Conservation (phyloP, 2,888 invertebrate genomes). For the Tethea ocularis region DNA sequence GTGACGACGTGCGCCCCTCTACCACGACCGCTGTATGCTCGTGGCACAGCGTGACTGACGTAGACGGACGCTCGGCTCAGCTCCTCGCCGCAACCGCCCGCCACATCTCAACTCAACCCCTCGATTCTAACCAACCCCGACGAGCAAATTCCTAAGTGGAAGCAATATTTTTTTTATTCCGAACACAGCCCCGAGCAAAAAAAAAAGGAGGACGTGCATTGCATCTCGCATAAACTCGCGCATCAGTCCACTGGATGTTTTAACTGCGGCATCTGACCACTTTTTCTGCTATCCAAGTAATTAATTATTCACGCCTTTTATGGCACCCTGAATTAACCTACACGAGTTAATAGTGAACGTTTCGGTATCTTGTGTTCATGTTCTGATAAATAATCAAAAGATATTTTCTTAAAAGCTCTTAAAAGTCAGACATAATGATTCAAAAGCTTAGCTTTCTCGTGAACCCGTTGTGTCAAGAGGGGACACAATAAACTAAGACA, state of each 20-base stretch:
- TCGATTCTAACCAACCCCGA: slow-evolving; percentile 48
- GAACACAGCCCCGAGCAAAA: slow-evolving; percentile 42
- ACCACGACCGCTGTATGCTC: slow-evolving; percentile 72
- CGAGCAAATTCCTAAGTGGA: slow-evolving; percentile 31
- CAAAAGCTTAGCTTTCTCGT: slow-evolving; percentile 6
- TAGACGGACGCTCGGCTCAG: slow-evolving; percentile 32
- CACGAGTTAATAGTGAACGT: slow-evolving; percentile 53
- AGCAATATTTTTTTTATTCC: slow-evolving; percentile 48
- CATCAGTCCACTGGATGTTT: slow-evolving; percentile 47
- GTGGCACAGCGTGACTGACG: slow-evolving; percentile 75
- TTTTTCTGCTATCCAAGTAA: slow-evolving; percentile 68
- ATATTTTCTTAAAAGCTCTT: slow-evolving; percentile 1
- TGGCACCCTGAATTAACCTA: slow-evolving; percentile 63
- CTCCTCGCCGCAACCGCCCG: slow-evolving; percentile 41
- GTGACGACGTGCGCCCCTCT: slow-evolving; percentile 51
- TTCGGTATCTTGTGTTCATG: slow-evolving; percentile 45
- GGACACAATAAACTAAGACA: slow-evolving; percentile 38
- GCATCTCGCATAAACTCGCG: slow-evolving; percentile 9
- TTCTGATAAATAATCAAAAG: not conserved
- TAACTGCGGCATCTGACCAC: slow-evolving; percentile 57
- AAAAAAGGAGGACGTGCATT: slow-evolving; percentile 8
- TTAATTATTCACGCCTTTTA: slow-evolving; percentile 79
- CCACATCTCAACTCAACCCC: slow-evolving; percentile 61
- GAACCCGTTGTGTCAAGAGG: slow-evolving; percentile 17
- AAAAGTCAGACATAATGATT: not conserved